phyloP scores from a whole-genome alignment of 30 jellyfish, hydroid and myxozoan species.

The Aurelia coerulea region DNA sequence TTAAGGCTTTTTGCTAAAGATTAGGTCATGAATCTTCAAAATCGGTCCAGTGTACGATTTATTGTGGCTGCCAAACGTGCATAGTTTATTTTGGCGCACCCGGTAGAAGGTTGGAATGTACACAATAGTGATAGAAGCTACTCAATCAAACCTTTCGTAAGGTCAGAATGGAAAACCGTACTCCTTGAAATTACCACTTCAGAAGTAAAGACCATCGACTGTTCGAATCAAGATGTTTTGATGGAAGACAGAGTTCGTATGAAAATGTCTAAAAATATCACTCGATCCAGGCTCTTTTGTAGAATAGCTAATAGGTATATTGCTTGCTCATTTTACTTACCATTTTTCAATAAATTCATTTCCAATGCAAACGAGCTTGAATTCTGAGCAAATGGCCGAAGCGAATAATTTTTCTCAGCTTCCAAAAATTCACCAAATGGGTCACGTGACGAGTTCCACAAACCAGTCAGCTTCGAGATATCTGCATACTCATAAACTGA shows the following conservation, averaged over 20 bases:
- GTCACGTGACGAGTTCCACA: slow-evolving; percentile 62
- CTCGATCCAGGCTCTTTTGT: no score
- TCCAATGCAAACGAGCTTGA: slow-evolving; percentile 54
- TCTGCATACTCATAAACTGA: slow-evolving; percentile 84
- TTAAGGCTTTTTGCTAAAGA: no score
- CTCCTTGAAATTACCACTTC: slow-evolving; percentile 94
- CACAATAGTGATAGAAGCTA: no score
- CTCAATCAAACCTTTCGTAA: no score
- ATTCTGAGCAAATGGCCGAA: slow-evolving; percentile 32
- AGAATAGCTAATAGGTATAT: no score
- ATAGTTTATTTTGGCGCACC: no score
- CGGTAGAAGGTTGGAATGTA: no score
- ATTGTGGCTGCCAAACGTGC: no score
- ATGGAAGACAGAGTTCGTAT: slow-evolving; percentile 93
- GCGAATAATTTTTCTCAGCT: slow-evolving; percentile 64
- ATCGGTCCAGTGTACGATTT: no score
- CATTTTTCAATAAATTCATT: slow-evolving; percentile 58
- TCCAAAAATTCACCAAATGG: slow-evolving; percentile 67
- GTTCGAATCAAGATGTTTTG: slow-evolving; percentile 83
- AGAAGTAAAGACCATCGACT: slow-evolving; percentile 92
- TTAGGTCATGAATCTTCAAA: no score
- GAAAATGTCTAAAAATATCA: no score
- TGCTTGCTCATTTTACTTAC: slow-evolving; percentile 10
- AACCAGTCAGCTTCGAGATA: slow-evolving; percentile 74
- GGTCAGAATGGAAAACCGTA: slow-evolving; percentile 88